These are phyloP conservation scores for Brachionus koreanus DNA, from an alignment of 1,140 invertebrate genomes.

Conservation along the genomic window DNA sequence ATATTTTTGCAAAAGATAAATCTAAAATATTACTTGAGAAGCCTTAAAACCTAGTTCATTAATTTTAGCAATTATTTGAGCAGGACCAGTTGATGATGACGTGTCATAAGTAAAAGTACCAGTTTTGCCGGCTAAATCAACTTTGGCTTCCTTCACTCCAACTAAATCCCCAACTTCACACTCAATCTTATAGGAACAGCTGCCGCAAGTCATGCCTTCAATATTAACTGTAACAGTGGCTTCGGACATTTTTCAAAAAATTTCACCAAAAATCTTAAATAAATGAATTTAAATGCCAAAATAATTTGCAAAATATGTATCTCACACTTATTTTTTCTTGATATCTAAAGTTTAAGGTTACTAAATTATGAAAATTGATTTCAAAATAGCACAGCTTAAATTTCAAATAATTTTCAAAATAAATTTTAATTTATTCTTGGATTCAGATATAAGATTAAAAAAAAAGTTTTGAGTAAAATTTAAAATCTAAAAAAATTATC, in stretches of 20 bases:
- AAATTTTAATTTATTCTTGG: background rate
- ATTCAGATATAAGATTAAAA: background rate
- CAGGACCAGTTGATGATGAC: background rate
- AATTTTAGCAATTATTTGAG: slow-evolving; percentile 36
- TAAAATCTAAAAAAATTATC: no score
- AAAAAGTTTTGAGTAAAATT: no score
- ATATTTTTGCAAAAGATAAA: background rate
- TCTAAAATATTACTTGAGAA: background rate
- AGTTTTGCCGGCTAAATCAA: slow-evolving; percentile 21
- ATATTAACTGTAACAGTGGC: slow-evolving; percentile 4
- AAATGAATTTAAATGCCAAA: background rate
- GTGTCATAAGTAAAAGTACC: slow-evolving; percentile 37
- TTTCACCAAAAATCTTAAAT: background rate
- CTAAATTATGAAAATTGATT: background rate
- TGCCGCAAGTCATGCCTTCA: slow-evolving; percentile 33
- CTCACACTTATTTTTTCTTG: background rate
- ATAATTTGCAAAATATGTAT: background rate
- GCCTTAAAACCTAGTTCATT: slow-evolving; percentile 38
- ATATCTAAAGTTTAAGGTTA: background rate
- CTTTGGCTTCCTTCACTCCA: slow-evolving; percentile 35
- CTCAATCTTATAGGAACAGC: slow-evolving; percentile 31
- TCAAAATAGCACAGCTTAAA: background rate
- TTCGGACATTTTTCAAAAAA: slow-evolving; percentile 14
- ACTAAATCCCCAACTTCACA: slow-evolving; percentile 40
- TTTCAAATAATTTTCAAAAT: background rate